Percentiles rank a stretch among this genome's conserved stretches.
These are phyloP conservation scores for Phocides pigmalion DNA, from an alignment of 1,140 invertebrate species.

Conservation along the genomic window DNA sequence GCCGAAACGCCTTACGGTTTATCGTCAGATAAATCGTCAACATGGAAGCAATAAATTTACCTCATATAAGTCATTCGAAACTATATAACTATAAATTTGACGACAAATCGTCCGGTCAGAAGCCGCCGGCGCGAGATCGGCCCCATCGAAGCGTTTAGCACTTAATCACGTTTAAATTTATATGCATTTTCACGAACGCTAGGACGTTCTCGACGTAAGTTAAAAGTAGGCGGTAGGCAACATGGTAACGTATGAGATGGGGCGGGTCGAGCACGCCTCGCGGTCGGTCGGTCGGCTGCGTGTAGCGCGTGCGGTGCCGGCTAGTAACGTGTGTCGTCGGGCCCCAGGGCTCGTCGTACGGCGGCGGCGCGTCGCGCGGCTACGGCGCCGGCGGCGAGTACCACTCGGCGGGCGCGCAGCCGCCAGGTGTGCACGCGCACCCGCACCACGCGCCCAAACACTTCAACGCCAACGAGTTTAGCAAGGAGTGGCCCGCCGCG, in stretches of 20 bases:
- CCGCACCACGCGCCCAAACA: constrained; percentile 83
- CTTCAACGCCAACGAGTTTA: constrained; percentile 79
- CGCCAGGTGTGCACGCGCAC: constrained; percentile 76
- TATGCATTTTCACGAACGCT: constrained; percentile 1
- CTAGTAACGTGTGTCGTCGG: constrained; percentile 54
- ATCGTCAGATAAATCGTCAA: constrained; percentile 45
- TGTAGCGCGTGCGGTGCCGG: constrained; percentile 8
- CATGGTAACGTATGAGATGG: constrained; percentile 5
- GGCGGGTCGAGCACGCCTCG: constrained; percentile 29
- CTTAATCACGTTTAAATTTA: constrained; percentile 15
- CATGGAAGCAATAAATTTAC: constrained; percentile 26
- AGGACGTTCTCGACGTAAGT: neutral
- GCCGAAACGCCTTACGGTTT: constrained; percentile 38
- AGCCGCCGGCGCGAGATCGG: constrained; percentile 47
- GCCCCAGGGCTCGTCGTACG: constrained; percentile 79
- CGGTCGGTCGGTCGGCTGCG: constrained; percentile 21
- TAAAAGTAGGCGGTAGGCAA: neutral
- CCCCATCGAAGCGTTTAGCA: constrained; percentile 33
- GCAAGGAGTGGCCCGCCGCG: constrained; percentile 83
- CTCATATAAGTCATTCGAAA: constrained; percentile 19
- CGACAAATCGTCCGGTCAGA: constrained; percentile 46
- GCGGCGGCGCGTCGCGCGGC: constrained; percentile 74
- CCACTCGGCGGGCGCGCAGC: constrained; percentile 66
- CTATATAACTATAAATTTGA: constrained; percentile 41
- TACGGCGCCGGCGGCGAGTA: constrained; percentile 70